Evolutionary conservation across 53 echinoderm and acorn worm genomes (phyloP).

Genomic region (Holothuria leucospilota): DNA sequence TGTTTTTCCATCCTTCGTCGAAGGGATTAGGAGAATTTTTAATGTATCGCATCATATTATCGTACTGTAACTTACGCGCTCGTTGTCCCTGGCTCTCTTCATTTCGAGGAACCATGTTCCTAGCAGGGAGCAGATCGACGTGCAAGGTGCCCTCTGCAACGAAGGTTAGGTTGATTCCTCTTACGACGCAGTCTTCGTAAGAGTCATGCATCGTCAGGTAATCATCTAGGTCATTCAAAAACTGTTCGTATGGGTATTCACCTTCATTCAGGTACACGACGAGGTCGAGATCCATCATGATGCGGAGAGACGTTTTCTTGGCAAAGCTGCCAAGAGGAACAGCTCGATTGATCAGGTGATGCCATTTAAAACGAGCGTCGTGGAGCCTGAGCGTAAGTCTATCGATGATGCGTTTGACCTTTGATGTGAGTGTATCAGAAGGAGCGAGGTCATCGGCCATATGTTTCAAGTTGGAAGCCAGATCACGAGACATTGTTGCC

Average conservation of each 20-base stretch:
- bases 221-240: not conserved
- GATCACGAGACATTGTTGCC: not conserved
- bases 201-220: not conserved
- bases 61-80: not conserved
- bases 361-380: not conserved
- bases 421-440: not conserved
- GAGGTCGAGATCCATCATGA: slow-evolving; percentile 40
- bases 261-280: slow-evolving; percentile 38
- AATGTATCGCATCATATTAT: not conserved
- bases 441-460: slow-evolving; percentile 21
- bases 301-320: slow-evolving; percentile 26
- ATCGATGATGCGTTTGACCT: slow-evolving; percentile 13
- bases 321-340: slow-evolving; percentile 29
- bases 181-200: not conserved
- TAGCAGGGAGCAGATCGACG: slow-evolving; percentile 30
- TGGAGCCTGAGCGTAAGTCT: not conserved
- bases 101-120: slow-evolving; percentile 11
- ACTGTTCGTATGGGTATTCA: slow-evolving; percentile 11
- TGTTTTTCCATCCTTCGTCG: slow-evolving; percentile 6
- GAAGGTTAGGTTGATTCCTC: not conserved
- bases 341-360: not conserved
- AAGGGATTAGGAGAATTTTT: not conserved
- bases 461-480: not conserved
- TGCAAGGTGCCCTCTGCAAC: slow-evolving; percentile 9
- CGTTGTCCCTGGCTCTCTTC: slow-evolving; percentile 1